Conservation (phyloP, 2,888 invertebrate genomes). For the Trachelus tabidus region DNA sequence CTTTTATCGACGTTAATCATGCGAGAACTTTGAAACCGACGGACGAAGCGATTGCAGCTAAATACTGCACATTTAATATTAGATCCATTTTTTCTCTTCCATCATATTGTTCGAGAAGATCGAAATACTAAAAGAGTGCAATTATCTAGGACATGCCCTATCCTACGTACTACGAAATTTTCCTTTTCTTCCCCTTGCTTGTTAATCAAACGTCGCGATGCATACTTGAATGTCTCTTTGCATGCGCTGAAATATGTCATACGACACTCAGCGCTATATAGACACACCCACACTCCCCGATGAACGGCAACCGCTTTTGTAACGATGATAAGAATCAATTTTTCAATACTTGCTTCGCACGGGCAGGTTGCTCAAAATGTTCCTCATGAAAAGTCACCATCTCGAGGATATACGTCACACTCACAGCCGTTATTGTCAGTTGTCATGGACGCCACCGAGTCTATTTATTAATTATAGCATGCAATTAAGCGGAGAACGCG, state of each 20-base stretch:
- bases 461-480: conserved; percentile 7
- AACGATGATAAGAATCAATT: background rate
- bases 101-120: conserved; percentile 9
- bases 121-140: background rate
- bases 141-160: background rate
- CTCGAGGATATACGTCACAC: conserved; percentile 23
- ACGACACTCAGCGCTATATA: background rate
- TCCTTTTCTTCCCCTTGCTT: conserved; percentile 22
- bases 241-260: background rate
- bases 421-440: conserved; percentile 57
- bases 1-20: background rate
- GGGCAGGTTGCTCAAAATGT: conserved; percentile 21
- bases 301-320: background rate
- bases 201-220: background rate
- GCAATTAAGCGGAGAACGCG: background rate
- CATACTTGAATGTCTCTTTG: background rate
- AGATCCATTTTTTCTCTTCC: background rate
- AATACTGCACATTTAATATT: background rate
- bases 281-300: background rate
- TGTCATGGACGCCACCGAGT: conserved; percentile 54
- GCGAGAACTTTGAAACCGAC: background rate
- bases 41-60: background rate
- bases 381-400: conserved; percentile 7
- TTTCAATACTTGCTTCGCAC: conserved; percentile 11
- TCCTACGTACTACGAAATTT: conserved; percentile 10